These are phyloP conservation scores for Trichopoda pennipes DNA, from an alignment of 2,888 invertebrate genomes.

Conservation along the genomic window DNA sequence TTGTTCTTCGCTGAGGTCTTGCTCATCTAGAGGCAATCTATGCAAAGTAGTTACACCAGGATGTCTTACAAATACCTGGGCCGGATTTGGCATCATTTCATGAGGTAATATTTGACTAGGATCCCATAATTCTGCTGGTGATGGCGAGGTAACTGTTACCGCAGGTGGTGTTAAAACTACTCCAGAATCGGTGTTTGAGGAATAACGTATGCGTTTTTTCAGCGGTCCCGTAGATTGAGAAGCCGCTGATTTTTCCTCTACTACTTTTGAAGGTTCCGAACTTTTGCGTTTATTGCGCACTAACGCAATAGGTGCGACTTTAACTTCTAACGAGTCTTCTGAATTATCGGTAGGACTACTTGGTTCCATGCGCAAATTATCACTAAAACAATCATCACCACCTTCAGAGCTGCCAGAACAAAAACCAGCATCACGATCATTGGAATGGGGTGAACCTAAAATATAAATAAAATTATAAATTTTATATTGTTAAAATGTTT, in stretches of 20 bases:
- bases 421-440: conserved; percentile 85
- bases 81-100: conserved; percentile 81
- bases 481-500: not conserved
- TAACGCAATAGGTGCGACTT: conserved; percentile 83
- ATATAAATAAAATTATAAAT: conserved; percentile 46
- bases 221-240: conserved; percentile 82
- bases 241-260: conserved; percentile 77
- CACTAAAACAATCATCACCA: conserved; percentile 85
- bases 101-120: conserved; percentile 78
- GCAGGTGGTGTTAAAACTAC: conserved; percentile 74
- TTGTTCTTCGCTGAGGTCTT: conserved; percentile 78
- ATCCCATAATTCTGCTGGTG: conserved; percentile 84
- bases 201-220: conserved; percentile 87
- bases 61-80: conserved; percentile 79
- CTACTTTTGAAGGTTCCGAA: conserved; percentile 85
- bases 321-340: conserved; percentile 86
- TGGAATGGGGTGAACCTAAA: conserved; percentile 79
- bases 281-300: conserved; percentile 85
- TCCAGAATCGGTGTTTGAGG: conserved; percentile 76
- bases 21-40: conserved; percentile 70
- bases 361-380: conserved; percentile 80
- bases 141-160: conserved; percentile 81
- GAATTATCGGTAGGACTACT: conserved; percentile 85
- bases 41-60: conserved; percentile 81
- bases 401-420: conserved; percentile 84